A percentile compares a stretch with the other conserved stretches of the same genome.
Conservation (phyloP, 2,113 vertebrate species). For the Girardinichthys multiradiatus region DNA sequence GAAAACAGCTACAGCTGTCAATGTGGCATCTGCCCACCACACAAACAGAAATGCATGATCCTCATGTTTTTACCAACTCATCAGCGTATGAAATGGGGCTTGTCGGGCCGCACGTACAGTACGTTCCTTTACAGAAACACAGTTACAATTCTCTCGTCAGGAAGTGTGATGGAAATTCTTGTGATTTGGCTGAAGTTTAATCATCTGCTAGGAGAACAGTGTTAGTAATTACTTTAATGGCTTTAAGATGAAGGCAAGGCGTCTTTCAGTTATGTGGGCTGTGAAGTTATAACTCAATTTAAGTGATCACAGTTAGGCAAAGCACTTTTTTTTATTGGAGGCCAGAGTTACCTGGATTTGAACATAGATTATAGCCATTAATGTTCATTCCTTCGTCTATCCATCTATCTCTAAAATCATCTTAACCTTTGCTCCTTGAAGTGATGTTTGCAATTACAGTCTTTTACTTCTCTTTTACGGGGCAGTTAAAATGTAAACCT, state of each 20-base stretch:
- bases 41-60: slow-evolving; percentile 16
- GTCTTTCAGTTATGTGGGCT: not conserved
- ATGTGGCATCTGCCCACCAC: not conserved
- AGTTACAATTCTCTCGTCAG: slow-evolving; percentile 13
- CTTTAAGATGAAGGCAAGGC: not conserved
- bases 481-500: not conserved
- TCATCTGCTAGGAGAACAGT: not conserved
- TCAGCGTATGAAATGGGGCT: slow-evolving; percentile 43
- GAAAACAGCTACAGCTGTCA: not conserved
- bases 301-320: not conserved
- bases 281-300: not conserved
- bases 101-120: not conserved
- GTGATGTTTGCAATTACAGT: not conserved
- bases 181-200: not conserved
- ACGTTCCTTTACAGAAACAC: not conserved
- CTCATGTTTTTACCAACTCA: slow-evolving; percentile 28
- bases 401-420: not conserved
- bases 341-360: no score
- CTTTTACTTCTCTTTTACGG: not conserved
- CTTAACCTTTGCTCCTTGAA: not conserved
- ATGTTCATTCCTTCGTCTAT: not conserved
- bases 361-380: not conserved
- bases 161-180: slow-evolving; percentile 2
- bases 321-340: no score
- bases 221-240: not conserved